Percentiles rank a stretch among this genome's conserved stretches.
These are phyloP conservation scores for Perca flavescens DNA, from an alignment of 2,113 vertebrate genomes.

Conservation along the genomic window DNA sequence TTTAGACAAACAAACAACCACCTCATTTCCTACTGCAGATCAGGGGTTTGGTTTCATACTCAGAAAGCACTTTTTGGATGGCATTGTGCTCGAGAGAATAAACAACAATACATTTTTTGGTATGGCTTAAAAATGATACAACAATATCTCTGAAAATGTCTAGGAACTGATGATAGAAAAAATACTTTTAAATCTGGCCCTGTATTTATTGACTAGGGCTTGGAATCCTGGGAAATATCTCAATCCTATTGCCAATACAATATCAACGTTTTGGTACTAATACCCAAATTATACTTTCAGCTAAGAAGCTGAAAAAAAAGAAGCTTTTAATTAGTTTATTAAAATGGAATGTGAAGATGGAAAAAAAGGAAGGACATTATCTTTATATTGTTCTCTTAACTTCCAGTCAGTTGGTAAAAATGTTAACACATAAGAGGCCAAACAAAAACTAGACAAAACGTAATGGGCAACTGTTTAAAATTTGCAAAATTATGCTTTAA, in stretches of 20 bases:
- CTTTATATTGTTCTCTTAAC: no score
- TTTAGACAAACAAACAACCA: constrained; percentile 23
- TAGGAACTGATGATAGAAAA: no score
- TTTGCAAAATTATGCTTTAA: neutral
- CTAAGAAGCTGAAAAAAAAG: no score
- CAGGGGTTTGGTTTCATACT: constrained; percentile 27
- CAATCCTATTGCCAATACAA: neutral
- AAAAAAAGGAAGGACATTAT: no score
- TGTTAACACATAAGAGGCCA: neutral
- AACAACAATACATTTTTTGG: neutral
- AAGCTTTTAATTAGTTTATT: no score
- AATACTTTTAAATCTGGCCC: neutral
- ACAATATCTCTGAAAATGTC: neutral
- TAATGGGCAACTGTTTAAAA: neutral
- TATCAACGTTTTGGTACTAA: neutral
- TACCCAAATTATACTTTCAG: neutral
- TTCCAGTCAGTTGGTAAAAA: no score
- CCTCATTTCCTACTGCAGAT: constrained; percentile 26
- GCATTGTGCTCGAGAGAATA: neutral
- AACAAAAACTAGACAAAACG: neutral
- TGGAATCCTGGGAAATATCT: neutral
- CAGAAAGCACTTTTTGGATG: neutral
- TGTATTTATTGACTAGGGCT: no score
- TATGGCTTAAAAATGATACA: neutral
- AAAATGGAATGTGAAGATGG: no score